Conservation (phyloP, 2,797 vertebrate genomes). For the Gadopsis marmoratus region DNA sequence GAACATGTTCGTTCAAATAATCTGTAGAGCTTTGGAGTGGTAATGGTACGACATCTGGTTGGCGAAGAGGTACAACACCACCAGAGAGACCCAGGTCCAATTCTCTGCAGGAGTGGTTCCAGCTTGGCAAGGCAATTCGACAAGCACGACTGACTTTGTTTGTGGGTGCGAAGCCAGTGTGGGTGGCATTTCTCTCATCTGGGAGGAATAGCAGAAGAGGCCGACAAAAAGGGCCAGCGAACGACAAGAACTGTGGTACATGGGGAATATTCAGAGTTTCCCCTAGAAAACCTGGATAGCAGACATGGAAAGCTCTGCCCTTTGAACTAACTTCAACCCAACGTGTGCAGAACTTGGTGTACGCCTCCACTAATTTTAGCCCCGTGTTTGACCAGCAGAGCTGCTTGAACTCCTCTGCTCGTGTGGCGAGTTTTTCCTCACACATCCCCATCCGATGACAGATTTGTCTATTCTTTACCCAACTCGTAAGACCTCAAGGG, state of each 20-base stretch:
- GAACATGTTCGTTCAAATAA: slow-evolving; percentile 16
- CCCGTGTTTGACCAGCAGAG: background rate
- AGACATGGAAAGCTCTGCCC: background rate
- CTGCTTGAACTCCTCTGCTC: background rate
- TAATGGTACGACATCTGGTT: background rate
- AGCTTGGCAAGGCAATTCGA: background rate
- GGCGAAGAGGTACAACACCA: background rate
- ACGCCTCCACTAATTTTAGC: background rate
- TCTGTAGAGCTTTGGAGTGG: background rate
- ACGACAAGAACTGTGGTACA: too few species aligned
- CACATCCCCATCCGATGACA: background rate
- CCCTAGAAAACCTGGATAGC: background rate
- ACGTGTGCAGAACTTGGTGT: background rate
- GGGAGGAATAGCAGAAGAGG: background rate
- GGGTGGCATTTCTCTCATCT: background rate
- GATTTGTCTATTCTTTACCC: background rate
- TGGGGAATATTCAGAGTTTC: too few species aligned
- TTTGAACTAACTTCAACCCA: background rate
- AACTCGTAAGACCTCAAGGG: background rate
- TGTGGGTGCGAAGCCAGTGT: background rate
- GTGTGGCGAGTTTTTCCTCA: background rate
- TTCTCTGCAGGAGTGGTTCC: background rate
- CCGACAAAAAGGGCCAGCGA: background rate
- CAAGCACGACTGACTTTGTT: background rate
- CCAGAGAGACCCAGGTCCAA: background rate